phyloP scores from a whole-genome alignment of 2,797 vertebrate species.

The Bovichtus variegatus region DNA sequence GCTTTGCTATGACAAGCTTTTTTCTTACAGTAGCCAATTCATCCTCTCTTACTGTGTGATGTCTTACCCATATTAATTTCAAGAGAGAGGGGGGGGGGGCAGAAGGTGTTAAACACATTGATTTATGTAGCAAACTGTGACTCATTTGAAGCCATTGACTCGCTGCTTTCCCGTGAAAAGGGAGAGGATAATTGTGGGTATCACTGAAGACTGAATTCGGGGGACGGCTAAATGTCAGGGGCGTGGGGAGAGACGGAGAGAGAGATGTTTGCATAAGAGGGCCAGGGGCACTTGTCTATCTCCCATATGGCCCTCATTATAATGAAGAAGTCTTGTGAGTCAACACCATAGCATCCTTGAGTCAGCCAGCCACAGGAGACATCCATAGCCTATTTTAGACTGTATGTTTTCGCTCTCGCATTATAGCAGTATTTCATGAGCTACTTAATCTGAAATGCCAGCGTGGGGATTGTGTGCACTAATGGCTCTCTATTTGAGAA shows the following conservation, averaged over 20 bases:
- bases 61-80: constrained; percentile 58
- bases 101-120: constrained; percentile 66
- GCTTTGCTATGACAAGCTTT: constrained; percentile 61
- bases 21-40: constrained; percentile 69
- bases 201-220: constrained; percentile 68
- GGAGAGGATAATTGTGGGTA: constrained; percentile 70
- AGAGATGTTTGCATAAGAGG: constrained; percentile 81
- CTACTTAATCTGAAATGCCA: constrained; percentile 44
- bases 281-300: constrained; percentile 70
- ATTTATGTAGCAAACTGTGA: constrained; percentile 64
- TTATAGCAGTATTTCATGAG: constrained; percentile 54
- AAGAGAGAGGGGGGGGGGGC: constrained; percentile 31
- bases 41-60: constrained; percentile 54
- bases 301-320: constrained; percentile 82
- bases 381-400: constrained; percentile 72
- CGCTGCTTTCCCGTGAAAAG: constrained; percentile 52
- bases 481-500: constrained; percentile 31
- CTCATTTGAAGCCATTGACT: constrained; percentile 71
- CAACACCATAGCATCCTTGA: constrained; percentile 77
- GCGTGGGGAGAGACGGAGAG: constrained; percentile 64
- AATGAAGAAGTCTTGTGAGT: constrained; percentile 82
- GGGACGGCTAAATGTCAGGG: constrained; percentile 78
- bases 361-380: constrained; percentile 71
- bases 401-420: constrained; percentile 52
- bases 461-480: constrained; percentile 7